Evolutionary conservation across 2,113 vertebrate genomes (phyloP).

Genomic region (Varanus komodoensis): DNA sequence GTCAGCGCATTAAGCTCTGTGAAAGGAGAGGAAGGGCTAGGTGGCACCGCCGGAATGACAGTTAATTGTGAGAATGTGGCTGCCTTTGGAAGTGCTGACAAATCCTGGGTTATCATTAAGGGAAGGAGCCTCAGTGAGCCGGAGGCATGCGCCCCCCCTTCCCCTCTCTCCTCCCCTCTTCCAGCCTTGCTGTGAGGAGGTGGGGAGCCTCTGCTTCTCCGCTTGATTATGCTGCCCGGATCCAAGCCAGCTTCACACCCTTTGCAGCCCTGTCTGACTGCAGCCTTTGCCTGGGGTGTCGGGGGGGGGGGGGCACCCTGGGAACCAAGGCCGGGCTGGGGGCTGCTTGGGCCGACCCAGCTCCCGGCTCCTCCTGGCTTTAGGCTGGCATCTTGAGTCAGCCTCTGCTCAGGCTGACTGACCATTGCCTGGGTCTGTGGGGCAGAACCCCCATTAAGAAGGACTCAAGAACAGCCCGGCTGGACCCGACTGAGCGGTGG

Average conservation of each 20-base stretch:
- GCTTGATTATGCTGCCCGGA: neutral
- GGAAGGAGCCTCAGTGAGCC: too few relatives aligned
- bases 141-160: accelerated
- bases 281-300: neutral
- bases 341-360: neutral
- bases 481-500: too few relatives aligned
- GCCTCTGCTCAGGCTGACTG: neutral
- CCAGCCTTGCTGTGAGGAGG: neutral
- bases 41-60: neutral
- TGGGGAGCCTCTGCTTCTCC: too few relatives aligned
- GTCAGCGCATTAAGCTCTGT: neutral
- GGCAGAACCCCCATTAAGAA: neutral
- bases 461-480: too few relatives aligned
- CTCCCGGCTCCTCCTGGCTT: neutral
- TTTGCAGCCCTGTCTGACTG: neutral
- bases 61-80: neutral
- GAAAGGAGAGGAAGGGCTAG: neutral
- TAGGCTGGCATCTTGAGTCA: neutral
- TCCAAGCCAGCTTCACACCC: neutral
- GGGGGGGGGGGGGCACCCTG: neutral
- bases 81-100: neutral
- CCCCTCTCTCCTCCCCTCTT: neutral
- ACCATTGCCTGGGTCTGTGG: neutral
- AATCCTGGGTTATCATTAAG: neutral
- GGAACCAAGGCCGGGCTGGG: neutral